Conservation (phyloP, 2,797 vertebrate species). For the Potorous gilbertii region DNA sequence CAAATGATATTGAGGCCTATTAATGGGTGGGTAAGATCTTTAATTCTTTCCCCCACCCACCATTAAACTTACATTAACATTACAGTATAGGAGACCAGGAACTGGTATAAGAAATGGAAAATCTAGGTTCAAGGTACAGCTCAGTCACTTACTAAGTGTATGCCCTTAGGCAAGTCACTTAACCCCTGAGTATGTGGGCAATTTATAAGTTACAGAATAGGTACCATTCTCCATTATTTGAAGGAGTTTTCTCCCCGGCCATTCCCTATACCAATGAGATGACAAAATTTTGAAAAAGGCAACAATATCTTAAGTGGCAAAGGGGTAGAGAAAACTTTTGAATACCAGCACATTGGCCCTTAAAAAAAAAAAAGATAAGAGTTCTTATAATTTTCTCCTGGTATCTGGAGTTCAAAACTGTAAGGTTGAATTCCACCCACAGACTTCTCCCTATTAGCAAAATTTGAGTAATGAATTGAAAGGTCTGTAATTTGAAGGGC, state of each 20-base stretch:
- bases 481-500: neutral
- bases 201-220: neutral
- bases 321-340: neutral
- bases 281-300: neutral
- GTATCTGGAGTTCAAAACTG: neutral
- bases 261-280: neutral
- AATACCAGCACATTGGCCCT: neutral
- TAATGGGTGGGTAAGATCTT: no score
- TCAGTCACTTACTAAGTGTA: neutral
- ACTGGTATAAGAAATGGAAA: neutral
- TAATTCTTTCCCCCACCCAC: no score
- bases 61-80: no score
- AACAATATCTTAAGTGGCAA: neutral
- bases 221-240: neutral
- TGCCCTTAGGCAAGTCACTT: neutral
- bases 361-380: neutral
- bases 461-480: neutral
- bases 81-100: neutral
- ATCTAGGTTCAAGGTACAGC: neutral
- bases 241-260: neutral
- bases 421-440: neutral
- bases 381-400: neutral
- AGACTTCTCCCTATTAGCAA: neutral
- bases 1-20: no score
- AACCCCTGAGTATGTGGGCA: neutral